Conservation (phyloP, 2,797 vertebrate genomes). For the Hylomyscus alleni region DNA sequence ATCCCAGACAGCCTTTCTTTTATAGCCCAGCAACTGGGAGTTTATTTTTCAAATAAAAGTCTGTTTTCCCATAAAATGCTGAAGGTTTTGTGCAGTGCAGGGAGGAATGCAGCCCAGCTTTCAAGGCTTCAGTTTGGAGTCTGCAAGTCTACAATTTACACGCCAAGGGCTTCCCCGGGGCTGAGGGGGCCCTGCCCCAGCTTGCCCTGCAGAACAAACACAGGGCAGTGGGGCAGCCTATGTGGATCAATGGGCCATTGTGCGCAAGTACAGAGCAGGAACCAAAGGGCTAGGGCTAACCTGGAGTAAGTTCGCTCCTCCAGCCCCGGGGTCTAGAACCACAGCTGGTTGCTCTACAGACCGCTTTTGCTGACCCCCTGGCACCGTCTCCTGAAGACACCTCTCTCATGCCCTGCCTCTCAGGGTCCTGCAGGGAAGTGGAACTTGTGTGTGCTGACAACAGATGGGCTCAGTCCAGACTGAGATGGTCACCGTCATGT, state of each 20-base stretch:
- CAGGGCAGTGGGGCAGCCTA: background rate
- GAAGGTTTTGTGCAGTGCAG: background rate
- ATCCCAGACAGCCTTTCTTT: constrained; percentile 51
- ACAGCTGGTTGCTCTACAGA: fast-evolving
- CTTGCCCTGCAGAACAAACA: background rate
- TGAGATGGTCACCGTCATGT: background rate
- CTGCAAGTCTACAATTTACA: background rate
- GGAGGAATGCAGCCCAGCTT: constrained; percentile 40
- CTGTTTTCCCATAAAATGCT: constrained; percentile 62
- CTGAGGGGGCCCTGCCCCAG: background rate
- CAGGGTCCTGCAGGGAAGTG: fast-evolving
- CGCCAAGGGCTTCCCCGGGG: background rate
- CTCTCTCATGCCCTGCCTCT: fast-evolving
- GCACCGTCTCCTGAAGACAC: background rate
- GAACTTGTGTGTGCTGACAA: fast-evolving
- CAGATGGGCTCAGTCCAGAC: background rate
- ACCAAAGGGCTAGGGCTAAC: background rate
- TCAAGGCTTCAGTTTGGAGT: constrained; percentile 45
- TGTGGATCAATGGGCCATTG: background rate
- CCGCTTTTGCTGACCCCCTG: background rate
- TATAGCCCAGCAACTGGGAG: constrained; percentile 37
- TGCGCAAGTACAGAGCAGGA: background rate
- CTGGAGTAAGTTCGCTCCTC: fast-evolving
- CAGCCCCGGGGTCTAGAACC: background rate
- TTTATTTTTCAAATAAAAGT: constrained; percentile 77